Base-by-base conservation (phyloP, 2,113 vertebrate species). In the Indri indri region DNA sequence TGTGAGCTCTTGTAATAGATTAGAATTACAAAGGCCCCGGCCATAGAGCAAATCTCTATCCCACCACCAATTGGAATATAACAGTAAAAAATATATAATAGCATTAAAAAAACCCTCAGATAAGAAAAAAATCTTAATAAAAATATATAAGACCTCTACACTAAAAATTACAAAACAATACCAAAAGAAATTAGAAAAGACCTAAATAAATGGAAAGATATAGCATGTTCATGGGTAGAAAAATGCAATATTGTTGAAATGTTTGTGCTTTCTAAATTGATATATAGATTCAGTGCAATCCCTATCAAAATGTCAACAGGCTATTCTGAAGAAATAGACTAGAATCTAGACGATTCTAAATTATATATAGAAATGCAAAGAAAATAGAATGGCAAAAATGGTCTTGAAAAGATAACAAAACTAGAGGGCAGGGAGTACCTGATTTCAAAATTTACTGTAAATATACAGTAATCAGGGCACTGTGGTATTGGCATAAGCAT, bases 111-210 rank as follows among this genome's bases (percentile, higher is more conserved):
- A 6, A 3, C 54, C 30, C 37, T 54, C 32, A 91, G 6, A 40
- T 65, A 71, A 97, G 34, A 84, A 73, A 90, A 87, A 74, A 80
- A 76, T 95, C 40, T 81, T 81, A 63, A 85, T 92, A 54, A 91
- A 73, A 14, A 34, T n/a, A 86, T 16, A 1, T 81, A 77, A 70
- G 10, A 45, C 30, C 11, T 90, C 59, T 23, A 50, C n/a, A 50
- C 50, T 57, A 12, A 90, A 76, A 93, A 90, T 8, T 66, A 50
- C 6, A 95, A 89, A 91, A 63, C 52, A 77, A 40, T 61, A 12
- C n/a, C 23, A 25, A 86, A 40, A 83, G 45, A 91, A 96, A 93
- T 94, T 77, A 83, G 81, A 92, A 47, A 61, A 82, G 32, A 85
- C 27, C 6, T 74, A 81, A 68, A 71, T 61, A 93, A 70, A 57